Percentiles rank a stretch among this genome's conserved stretches.
Conservation (phyloP, 2,113 vertebrate species). For the Coreoperca whiteheadi region DNA sequence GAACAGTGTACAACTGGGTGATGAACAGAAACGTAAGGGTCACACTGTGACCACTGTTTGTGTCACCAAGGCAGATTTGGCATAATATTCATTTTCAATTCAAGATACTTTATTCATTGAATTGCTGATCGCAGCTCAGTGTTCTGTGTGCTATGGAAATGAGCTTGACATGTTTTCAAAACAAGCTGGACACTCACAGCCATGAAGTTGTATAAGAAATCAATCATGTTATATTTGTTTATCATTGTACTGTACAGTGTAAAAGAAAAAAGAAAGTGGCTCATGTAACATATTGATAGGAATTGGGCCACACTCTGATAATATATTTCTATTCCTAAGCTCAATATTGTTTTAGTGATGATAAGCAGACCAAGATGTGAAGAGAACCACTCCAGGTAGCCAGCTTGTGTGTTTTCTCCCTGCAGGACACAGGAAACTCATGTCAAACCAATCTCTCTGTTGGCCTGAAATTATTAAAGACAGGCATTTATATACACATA, state of each 20-base stretch:
- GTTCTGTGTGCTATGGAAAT: neutral
- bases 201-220: neutral
- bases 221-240: neutral
- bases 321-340: neutral
- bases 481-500: neutral
- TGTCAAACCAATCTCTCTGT: conserved; percentile 34
- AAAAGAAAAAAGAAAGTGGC: neutral
- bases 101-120: neutral
- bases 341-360: neutral
- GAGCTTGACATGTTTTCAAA: neutral
- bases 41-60: neutral
- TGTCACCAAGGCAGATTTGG: too few relatives aligned
- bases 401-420: neutral
- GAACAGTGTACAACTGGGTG: neutral
- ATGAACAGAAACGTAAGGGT: too few relatives aligned
- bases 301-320: neutral
- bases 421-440: conserved; percentile 24
- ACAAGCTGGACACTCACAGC: neutral
- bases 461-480: neutral
- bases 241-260: neutral
- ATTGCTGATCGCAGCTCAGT: neutral
- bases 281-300: neutral
- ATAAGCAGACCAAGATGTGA: conserved; percentile 6
- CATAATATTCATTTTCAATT: too few relatives aligned
- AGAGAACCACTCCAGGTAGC: conserved; percentile 5